A percentile compares a stretch with the other conserved stretches of the same genome.
These are phyloP conservation scores for Onthophagus sagittarius DNA, from an alignment of 2,888 invertebrate species.

Conservation along the genomic window DNA sequence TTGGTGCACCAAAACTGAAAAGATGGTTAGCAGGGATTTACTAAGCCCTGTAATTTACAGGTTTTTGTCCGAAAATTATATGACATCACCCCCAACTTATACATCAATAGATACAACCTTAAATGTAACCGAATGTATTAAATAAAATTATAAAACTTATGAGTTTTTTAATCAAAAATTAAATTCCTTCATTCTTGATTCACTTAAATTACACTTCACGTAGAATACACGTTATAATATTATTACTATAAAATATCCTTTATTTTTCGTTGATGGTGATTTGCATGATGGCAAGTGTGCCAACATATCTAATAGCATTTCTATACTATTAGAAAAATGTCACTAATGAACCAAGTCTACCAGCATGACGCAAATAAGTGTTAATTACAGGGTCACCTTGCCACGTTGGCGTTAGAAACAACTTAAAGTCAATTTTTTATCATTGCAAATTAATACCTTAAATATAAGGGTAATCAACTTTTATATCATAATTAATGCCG, in stretches of 20 bases:
- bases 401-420: neutral
- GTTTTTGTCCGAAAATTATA: conserved; percentile 4
- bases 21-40: conserved; percentile 56
- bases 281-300: neutral
- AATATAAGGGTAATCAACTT: neutral
- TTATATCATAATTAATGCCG: neutral
- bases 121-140: neutral
- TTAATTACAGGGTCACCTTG: neutral
- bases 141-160: neutral
- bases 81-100: conserved; percentile 3
- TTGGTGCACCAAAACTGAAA: conserved; percentile 54
- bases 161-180: neutral
- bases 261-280: too few species aligned
- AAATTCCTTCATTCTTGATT: neutral
- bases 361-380: neutral
- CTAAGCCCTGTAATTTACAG: conserved; percentile 49
- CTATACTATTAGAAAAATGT: too few species aligned
- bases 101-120: conserved; percentile 8
- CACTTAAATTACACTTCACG: neutral
- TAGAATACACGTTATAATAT: neutral
- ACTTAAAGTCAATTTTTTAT: neutral
- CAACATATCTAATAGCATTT: neutral
- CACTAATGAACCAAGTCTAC: neutral
- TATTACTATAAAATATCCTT: too few species aligned
- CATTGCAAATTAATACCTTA: neutral